Evolutionary conservation across 2,113 vertebrate species (phyloP).

Genomic region (Orientallactaga bullata): DNA sequence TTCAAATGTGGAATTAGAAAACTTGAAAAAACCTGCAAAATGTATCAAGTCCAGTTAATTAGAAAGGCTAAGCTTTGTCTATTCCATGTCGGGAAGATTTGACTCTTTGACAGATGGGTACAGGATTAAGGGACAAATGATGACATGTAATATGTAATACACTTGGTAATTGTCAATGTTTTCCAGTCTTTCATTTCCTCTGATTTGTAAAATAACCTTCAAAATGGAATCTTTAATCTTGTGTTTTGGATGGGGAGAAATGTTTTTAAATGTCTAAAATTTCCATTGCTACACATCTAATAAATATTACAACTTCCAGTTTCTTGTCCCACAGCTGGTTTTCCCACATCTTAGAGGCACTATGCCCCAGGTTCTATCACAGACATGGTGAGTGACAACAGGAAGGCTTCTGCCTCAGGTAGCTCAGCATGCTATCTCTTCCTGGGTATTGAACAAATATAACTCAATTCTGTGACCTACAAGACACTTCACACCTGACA

Average conservation of each 20-base stretch:
- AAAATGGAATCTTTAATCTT: background rate
- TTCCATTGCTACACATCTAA: background rate
- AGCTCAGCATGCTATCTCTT: background rate
- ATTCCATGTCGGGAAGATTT: background rate
- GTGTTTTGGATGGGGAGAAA: background rate
- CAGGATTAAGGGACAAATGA: background rate
- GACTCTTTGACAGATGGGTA: background rate
- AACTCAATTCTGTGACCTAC: background rate
- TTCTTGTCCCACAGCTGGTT: background rate
- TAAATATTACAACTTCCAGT: background rate
- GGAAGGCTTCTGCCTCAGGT: background rate
- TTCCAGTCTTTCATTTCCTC: slow-evolving; percentile 22
- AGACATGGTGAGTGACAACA: background rate
- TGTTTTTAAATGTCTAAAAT: background rate
- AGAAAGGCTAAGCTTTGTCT: background rate
- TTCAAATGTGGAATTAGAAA: background rate
- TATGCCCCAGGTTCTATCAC: background rate
- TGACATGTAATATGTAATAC: background rate
- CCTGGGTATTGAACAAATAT: background rate
- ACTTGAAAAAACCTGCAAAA: background rate
- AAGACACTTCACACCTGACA: background rate
- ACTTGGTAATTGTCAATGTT: background rate
- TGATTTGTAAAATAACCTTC: background rate
- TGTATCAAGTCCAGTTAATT: background rate
- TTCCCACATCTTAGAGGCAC: background rate